A percentile compares a stretch with the other conserved stretches of the same genome.
Conservation (phyloP, 2,113 vertebrate genomes). For the Sinocyclocheilus maitianheensis region DNA sequence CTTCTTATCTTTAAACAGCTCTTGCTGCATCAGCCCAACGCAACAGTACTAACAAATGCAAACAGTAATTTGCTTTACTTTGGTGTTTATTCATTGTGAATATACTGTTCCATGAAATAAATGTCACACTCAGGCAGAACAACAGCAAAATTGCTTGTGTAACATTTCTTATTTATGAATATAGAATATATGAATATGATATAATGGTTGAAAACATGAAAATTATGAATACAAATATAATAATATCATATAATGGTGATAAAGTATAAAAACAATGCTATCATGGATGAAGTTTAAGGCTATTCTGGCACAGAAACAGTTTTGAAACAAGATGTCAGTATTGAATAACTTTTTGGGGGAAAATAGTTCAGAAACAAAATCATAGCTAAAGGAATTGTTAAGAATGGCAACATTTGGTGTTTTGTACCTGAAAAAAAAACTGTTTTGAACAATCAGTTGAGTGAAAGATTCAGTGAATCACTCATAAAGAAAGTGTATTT, state of each 20-base stretch:
- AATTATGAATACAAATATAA: not conserved
- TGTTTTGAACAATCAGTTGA: not conserved
- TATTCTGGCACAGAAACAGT: not conserved
- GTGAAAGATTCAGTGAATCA: not conserved
- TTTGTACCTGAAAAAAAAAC: not conserved
- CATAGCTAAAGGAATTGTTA: not conserved
- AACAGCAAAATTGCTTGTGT: not conserved
- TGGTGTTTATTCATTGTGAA: not conserved
- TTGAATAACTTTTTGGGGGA: not conserved
- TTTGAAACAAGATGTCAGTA: not conserved
- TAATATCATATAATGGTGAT: not conserved
- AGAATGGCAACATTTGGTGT: not conserved
- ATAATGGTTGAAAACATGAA: not conserved
- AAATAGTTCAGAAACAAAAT: not conserved
- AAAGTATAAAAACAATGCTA: not conserved
- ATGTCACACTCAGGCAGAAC: not conserved
- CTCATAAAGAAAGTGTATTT: not conserved
- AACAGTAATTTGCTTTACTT: conserved; percentile 10
- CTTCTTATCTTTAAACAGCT: conserved; percentile 41
- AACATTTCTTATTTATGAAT: not conserved
- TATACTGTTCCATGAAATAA: not conserved
- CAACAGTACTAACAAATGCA: not conserved
- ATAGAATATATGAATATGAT: not conserved
- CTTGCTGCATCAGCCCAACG: conserved; percentile 36
- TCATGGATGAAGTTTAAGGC: not conserved